A percentile compares a stretch with the other conserved stretches of the same genome.
phyloP scores from a whole-genome alignment of 2,888 invertebrate genomes.

The Diaphora mendica region DNA sequence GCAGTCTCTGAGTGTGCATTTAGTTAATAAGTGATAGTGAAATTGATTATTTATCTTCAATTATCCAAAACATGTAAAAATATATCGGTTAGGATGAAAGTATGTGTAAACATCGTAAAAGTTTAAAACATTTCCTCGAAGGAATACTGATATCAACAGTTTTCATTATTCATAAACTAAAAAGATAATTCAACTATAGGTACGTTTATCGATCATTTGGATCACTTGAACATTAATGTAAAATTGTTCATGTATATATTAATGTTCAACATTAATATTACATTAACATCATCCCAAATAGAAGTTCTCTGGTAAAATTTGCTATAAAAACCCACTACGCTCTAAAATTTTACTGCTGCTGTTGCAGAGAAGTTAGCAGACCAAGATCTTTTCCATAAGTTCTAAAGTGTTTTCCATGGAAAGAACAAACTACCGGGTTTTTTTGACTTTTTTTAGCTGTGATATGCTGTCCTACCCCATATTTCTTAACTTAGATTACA shows the following conservation, averaged over 20 bases:
- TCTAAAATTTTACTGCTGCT: background rate
- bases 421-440: background rate
- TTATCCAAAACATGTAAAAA: no score
- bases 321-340: background rate
- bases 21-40: no score
- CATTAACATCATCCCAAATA: no score
- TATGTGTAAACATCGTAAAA: no score
- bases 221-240: background rate
- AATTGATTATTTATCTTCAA: no score
- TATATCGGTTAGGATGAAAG: no score
- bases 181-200: background rate
- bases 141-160: background rate
- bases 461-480: background rate
- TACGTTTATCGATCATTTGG: background rate
- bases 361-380: background rate
- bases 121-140: no score
- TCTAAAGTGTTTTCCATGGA: background rate
- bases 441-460: background rate
- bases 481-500: background rate
- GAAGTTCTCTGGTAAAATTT: background rate
- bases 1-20: no score
- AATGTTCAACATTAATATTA: no score
- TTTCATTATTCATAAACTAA: no score
- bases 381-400: no score
- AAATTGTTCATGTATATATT: no score